Percentiles rank a stretch among this genome's conserved stretches.
Conservation (phyloP, 2,113 vertebrate genomes). For the Halcyon senegalensis region DNA sequence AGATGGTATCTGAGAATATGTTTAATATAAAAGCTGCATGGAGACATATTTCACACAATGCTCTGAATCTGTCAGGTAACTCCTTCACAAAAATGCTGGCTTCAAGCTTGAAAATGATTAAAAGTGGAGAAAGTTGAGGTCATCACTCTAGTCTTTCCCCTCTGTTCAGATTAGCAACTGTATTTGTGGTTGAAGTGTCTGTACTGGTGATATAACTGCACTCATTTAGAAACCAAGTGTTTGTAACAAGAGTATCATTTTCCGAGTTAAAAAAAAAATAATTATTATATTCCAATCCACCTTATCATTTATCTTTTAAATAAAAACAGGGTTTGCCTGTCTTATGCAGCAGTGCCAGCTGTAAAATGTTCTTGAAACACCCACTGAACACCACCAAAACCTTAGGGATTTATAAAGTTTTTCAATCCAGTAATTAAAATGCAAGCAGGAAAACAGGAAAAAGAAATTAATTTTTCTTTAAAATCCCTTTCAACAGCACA, state of each 20-base stretch:
- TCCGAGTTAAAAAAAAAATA: neutral
- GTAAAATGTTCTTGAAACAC: neutral
- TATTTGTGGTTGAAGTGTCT: neutral
- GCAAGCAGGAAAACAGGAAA: neutral
- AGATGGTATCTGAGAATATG: neutral
- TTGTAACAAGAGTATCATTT: neutral
- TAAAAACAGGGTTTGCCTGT: neutral
- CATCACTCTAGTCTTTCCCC: neutral
- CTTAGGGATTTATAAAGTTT: neutral
- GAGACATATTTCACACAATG: neutral
- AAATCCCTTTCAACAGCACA: constrained; percentile 42
- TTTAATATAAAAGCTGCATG: neutral
- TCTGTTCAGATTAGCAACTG: neutral
- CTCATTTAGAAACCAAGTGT: neutral
- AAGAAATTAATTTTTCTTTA: neutral
- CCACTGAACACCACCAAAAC: neutral
- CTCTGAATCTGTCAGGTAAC: neutral
- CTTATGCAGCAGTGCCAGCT: neutral
- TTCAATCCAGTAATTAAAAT: constrained; percentile 30
- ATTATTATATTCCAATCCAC: neutral
- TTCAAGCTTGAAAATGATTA: neutral
- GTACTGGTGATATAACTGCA: neutral
- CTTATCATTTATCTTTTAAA: neutral
- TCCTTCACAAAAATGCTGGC: neutral
- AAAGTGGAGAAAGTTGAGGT: neutral